Base-by-base conservation (phyloP, 2,113 vertebrate genomes). In the Hylia prasina region DNA sequence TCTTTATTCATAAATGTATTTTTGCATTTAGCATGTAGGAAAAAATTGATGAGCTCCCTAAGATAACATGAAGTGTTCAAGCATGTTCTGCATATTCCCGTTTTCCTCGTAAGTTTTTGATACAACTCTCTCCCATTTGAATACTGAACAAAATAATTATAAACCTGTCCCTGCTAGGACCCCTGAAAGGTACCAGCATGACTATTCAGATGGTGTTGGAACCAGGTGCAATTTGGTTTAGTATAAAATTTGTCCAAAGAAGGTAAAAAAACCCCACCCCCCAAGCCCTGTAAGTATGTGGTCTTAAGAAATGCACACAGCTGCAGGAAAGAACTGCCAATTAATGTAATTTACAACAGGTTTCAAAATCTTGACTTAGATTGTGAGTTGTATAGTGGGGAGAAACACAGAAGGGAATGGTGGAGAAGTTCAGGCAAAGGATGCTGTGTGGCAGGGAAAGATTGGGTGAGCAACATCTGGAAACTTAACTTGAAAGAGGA, bases 381-480 rank as follows among this genome's bases (percentile, higher is more conserved):
- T 61, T 82, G 35, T 14, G 78, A 83, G 70, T 44, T 57, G 45
- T 95, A 42, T 45, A 33, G 48, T 7, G 27, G 73, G 64, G 58
- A 53, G 31, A 89, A 66, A 75, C 23, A 57, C 53, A 76, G 84
- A 87, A 89, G n/a, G 75, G 61, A 90, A 94, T 56, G 78, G 54
- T 78, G 89, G 70, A 87, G 76, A 88, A 91, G 71, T 96, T 97
- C 89, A 97, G 86, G 93, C 81, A 56, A 97, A 95, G 93, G 86
- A 91, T 95, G 91, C 88, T 89, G 57, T 93, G 89, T 87, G 94
- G 50, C 71, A 94, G 83, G 89, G 94, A 91, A 92, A 95, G 94
- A 95, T 83, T 22, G 68, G 93, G 64, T 96, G 95, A 89, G 92
- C 50, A 95, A 95, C 97, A 97, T 97, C 97, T 98, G 98, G 96